A percentile compares a stretch with the other conserved stretches of the same genome.
phyloP scores from a whole-genome alignment of 2,888 invertebrate species.

The Allolobophora icterica region DNA sequence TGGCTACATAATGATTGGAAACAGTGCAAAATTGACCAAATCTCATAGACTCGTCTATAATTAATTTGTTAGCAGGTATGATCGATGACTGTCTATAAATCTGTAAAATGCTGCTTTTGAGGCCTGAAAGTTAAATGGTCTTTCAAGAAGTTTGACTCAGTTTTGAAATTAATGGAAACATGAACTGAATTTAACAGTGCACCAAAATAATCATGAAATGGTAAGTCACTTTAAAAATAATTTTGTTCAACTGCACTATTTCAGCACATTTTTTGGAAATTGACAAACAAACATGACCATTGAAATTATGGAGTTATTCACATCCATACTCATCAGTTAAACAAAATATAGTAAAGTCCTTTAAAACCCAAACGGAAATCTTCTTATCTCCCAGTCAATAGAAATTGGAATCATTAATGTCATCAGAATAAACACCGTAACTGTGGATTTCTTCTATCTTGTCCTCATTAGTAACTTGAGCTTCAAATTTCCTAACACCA shows the following conservation, averaged over 20 bases:
- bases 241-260: not conserved
- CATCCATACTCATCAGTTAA: not conserved
- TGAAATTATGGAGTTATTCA: not conserved
- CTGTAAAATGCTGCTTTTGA: not conserved
- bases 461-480: not conserved
- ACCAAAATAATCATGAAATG: not conserved
- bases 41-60: not conserved
- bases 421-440: not conserved
- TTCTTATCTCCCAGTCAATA: not conserved
- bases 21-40: not conserved
- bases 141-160: not conserved
- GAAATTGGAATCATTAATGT: not conserved
- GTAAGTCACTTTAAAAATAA: not conserved
- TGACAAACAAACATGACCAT: not conserved
- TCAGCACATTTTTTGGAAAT: not conserved
- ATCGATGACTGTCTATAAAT: not conserved
- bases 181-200: not conserved
- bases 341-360: not conserved
- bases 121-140: not conserved
- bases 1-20: not conserved
- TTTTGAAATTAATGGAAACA: not conserved
- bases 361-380: not conserved
- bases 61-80: not conserved
- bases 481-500: not conserved
- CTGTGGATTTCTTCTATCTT: not conserved